Evolutionary conservation across 2,797 vertebrate species (phyloP), one percentile per base, ranked within the genome.

Genomic region (Clarias pachynema): DNA sequence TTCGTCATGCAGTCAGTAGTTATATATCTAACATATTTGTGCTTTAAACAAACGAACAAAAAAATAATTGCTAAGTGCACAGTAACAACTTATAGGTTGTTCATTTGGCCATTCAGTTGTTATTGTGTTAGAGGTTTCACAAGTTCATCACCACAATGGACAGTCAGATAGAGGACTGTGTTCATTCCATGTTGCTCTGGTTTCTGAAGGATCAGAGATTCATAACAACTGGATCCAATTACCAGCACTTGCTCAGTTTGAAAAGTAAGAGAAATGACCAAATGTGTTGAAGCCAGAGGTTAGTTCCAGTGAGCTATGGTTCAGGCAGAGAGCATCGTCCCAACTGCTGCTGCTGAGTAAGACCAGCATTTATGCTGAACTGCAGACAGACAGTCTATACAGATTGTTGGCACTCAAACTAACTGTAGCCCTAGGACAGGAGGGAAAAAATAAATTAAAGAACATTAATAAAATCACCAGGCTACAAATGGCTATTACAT

Each of bases 281-380:
- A 56, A 57, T 59, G 53, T 20, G 1, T 18, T 57, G 73, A 31
- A 78, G 22, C 31, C 29, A 40, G 12, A 62, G 75, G 57, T 40
- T 40, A n/a, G 57, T 15, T 62, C 40, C 22, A 40, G 14, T 15
- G 59, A 78, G 18, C 12, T 53, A 63, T 60, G 59, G 66, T 22
- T 12, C 73, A 40, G 6, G 57, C 31, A 6, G 31, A 73, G 72
- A 74, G 77, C 79, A 44, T 56, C 49, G 22, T 62, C 26, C 81
- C 49, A 66, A 86, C 29, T 84, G 83, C 78, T 81, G 24, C 73
- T 84, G 73, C 81, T 84, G 83, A 40, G 37, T 87, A 53, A 88
- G 49, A 78, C 44, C 37, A 73, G 53, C 49, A 31, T 83, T 82
- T 79, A 81, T 77, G 70, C 84, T 82, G 83, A 87, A 72, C 84